Evolutionary conservation across 2,888 invertebrate genomes (phyloP), one percentile per base, ranked within the genome.

Genomic region (Sesia apiformis): DNA sequence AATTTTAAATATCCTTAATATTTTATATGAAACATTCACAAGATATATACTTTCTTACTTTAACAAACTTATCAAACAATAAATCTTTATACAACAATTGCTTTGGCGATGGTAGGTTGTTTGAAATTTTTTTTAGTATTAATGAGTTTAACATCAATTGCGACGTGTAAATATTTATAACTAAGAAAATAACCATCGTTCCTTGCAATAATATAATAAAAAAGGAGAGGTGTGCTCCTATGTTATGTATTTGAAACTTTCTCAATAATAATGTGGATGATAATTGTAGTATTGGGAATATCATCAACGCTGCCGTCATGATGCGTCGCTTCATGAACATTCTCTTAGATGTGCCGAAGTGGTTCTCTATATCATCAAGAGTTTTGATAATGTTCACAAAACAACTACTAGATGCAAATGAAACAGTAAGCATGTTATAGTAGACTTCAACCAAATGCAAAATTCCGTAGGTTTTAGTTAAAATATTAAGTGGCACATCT

Each of bases 61-160:
- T 8, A 5, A 46, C n/a, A 46, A 46, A 46, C 23, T 5, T 46
- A 46, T 46, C 8, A 23, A 3, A 3, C 46, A 5, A 3, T 8
- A n/a, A 6, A 46, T 8, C 8, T 46, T 4, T 53, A n/a, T 46
- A 55, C 39, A 55, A 54, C 54, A 51, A 52, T 38, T 46, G 8
- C 23, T 53, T 8, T 6, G 38, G 23, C 23, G 51, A 49, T 39
- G 38, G 38, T 41, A 52, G 41, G 41, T 52, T 46, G 41, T 52
- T 46, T 46, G n/a, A 4, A 46, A 46, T 46, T 46, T 46, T 46
- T 5, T 46, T 46, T 23, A 46, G 23, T 23, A 46, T 46, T 46
- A 46, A 23, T 5, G 46, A 46, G 23, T 46, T 46, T 4, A 46
- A n/a, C 46, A 46, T 46, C 46, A 46, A 7, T 46, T 46, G 46